phyloP scores from a whole-genome alignment of 1,140 invertebrate genomes.

The Drosophila pandora region DNA sequence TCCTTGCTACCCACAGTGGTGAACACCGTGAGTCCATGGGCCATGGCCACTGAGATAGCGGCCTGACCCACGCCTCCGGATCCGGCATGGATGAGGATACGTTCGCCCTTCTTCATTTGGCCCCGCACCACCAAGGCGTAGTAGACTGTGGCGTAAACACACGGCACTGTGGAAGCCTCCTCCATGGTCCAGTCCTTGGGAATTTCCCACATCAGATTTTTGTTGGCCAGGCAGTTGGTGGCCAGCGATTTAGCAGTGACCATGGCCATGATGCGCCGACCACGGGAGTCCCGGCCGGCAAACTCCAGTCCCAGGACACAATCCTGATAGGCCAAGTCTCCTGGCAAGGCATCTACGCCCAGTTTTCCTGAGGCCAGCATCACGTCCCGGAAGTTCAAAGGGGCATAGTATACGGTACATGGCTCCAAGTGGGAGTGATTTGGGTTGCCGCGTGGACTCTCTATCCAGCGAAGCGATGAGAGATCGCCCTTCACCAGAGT shows the following conservation, averaged over 20 bases:
- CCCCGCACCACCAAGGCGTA: conserved; percentile 96
- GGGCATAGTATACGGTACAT: conserved; percentile 95
- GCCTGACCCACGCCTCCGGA: conserved; percentile 98
- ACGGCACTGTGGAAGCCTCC: conserved; percentile 96
- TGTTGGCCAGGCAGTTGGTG: conserved; percentile 93
- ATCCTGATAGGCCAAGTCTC: conserved; percentile 92
- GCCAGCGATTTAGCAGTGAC: conserved; percentile 94
- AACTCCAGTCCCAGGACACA: conserved; percentile 98
- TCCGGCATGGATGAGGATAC: conserved; percentile 97
- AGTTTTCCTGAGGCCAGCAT: conserved; percentile 98
- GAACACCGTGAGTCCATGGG: conserved; percentile 93
- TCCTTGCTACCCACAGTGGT: conserved; percentile 94
- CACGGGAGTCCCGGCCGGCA: conserved; percentile 90
- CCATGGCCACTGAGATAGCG: conserved; percentile 95
- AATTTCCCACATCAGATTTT: conserved; percentile 95
- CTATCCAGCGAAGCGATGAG: conserved; percentile 96
- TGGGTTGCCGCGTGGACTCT: conserved; percentile 87
- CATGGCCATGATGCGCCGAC: conserved; percentile 97
- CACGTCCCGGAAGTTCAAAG: conserved; percentile 98
- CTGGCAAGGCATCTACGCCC: conserved; percentile 96
- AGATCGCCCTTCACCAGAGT: conserved; percentile 94
- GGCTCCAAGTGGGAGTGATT: conserved; percentile 84
- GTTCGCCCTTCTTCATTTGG: conserved; percentile 91
- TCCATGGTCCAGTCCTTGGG: conserved; percentile 94
- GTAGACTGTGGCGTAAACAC: conserved; percentile 96